Percentiles rank a stretch among this genome's conserved stretches.
These are phyloP conservation scores for Oasisia sp. DNA, from an alignment of 2,888 invertebrate genomes.

Conservation along the genomic window DNA sequence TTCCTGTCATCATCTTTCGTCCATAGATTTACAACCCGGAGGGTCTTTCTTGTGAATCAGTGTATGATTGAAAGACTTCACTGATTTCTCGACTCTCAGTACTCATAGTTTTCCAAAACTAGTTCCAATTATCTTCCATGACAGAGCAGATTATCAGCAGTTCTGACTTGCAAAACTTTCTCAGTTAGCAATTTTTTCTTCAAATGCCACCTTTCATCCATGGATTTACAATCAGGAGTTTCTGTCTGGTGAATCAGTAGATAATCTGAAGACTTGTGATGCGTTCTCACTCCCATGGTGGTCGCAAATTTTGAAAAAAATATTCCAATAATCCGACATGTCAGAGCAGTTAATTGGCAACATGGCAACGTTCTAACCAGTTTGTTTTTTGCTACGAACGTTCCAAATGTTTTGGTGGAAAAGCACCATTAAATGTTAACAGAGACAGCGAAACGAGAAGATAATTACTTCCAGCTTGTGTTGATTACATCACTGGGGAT, in stretches of 20 bases:
- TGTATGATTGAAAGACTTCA: neutral
- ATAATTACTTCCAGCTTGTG: conserved; percentile 6
- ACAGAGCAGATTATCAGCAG: no score
- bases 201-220: neutral
- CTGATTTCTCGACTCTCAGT: no score
- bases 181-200: no score
- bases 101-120: no score
- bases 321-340: neutral
- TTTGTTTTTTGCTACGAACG: neutral
- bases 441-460: neutral
- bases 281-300: neutral
- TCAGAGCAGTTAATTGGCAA: neutral
- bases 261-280: neutral
- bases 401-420: neutral
- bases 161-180: no score
- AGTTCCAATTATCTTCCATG: no score
- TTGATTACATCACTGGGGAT: neutral
- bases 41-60: neutral
- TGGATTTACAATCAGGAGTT: neutral
- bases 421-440: neutral
- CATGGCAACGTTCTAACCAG: neutral
- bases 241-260: neutral
- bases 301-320: neutral
- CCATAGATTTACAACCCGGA: neutral
- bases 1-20: neutral